Evolutionary conservation across 2,797 vertebrate species (phyloP), one percentile per base, ranked within the genome.

Genomic region (Holocentrus rufus): DNA sequence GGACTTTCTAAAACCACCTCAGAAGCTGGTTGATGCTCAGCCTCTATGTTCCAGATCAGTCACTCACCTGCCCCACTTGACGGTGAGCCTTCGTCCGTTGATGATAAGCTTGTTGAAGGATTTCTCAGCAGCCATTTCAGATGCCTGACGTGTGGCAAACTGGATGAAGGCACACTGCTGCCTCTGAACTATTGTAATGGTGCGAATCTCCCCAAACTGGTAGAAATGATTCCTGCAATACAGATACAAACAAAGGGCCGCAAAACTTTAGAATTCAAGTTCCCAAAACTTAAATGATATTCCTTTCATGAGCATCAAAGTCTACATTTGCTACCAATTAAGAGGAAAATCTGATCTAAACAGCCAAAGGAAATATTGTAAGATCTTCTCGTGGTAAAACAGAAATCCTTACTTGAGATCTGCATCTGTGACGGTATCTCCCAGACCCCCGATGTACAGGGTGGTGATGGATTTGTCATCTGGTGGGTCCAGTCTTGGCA

Each of bases 111-210:
- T 99, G 88, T 98, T 99, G 88, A 99, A 99, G 65, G 97, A 99
- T 85, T 99, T 99, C 92, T 99, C 98, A 0, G 98, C 97, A 4
- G 98, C 98, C 61, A 93, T 95, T 78, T 99, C 98, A 0, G 98
- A 96, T 2, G 97, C 89, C 72, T 96, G 96, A 2, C 98, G 92
- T 0, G 96, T 97, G 69, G 98, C 97, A 70, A 99, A 99, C 93
- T 99, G 98, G 86, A 99, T 98, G 85, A 99, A 99, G 13, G 98
- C 98, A 65, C 98, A 99, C 54, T 99, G 98, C 75, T 99, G 98
- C 80, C 97, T 93, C 88, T 98, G 98, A 30, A 99, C 98, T 0
- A 99, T 96, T 0, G 98, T 98, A 76, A 98, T 96, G 0, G 97
- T 98, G 42, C 96, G 95, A 57, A 99, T 98, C 92, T 99, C 98